These are phyloP conservation scores for Heliothis peltigera DNA, from an alignment of 2,888 invertebrate genomes.

Conservation along the genomic window DNA sequence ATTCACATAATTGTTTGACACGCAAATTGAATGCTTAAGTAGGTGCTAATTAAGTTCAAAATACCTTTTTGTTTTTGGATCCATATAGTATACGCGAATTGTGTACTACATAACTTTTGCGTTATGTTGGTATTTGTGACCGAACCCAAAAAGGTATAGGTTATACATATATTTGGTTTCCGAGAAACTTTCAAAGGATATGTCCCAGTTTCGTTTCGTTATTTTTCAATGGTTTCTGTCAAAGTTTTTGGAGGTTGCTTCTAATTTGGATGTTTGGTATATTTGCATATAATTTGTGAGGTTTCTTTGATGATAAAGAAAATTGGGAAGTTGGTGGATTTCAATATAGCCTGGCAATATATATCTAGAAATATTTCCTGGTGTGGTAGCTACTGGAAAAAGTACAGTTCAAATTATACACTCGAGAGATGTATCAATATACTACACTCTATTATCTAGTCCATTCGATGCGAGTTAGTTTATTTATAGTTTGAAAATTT, in stretches of 20 bases:
- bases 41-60: conserved; percentile 43
- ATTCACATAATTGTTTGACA: conserved; percentile 25
- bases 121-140: conserved; percentile 25
- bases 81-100: conserved; percentile 4
- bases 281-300: background rate
- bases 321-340: background rate
- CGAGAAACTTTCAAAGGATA: conserved; percentile 37
- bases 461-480: background rate
- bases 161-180: conserved; percentile 32
- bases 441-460: background rate
- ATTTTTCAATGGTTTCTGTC: conserved; percentile 22
- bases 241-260: conserved; percentile 15
- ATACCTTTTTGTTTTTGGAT: conserved; percentile 19
- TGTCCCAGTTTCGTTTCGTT: conserved; percentile 35
- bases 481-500: background rate
- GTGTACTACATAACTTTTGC: conserved; percentile 7
- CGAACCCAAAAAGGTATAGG: conserved; percentile 21
- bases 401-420: background rate
- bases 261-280: background rate
- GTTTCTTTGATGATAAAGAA: background rate
- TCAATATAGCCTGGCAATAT: background rate
- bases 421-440: background rate
- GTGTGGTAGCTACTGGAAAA: no score
- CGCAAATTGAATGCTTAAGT: conserved; percentile 33
- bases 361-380: no score